phyloP scores from a whole-genome alignment of 1,140 invertebrate genomes.

The Neodiprion pinetum region DNA sequence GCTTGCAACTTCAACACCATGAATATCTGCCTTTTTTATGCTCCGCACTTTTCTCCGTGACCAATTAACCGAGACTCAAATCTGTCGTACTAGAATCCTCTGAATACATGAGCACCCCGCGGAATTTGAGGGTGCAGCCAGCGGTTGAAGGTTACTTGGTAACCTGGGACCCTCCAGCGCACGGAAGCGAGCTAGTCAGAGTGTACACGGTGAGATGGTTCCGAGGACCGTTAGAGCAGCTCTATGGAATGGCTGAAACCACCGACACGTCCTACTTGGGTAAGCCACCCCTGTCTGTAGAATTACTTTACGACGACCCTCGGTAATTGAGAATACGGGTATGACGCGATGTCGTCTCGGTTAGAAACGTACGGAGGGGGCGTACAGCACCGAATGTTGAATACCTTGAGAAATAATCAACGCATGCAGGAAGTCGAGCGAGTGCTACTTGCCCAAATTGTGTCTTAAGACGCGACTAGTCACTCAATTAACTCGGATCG shows the following conservation, averaged over 20 bases:
- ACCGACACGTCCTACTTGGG: conserved; percentile 68
- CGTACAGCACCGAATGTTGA: conserved; percentile 6
- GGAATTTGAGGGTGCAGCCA: conserved; percentile 70
- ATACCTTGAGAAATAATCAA: conserved; percentile 1
- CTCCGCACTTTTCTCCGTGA: too few relatives aligned
- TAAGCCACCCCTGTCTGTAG: conserved; percentile 38
- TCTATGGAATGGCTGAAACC: conserved; percentile 69
- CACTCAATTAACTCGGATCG: too few relatives aligned
- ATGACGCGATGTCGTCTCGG: too few relatives aligned
- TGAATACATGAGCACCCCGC: conserved; percentile 67
- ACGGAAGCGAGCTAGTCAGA: conserved; percentile 65
- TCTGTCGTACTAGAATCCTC: conserved; percentile 30
- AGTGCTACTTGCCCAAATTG: too few relatives aligned
- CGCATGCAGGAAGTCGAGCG: too few relatives aligned
- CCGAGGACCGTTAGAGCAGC: conserved; percentile 64
- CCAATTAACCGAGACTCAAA: too few relatives aligned
- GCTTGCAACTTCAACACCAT: too few relatives aligned
- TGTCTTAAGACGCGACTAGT: too few relatives aligned
- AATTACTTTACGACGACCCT: neutral
- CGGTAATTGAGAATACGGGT: neutral
- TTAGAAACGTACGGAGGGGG: neutral
- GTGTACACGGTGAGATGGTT: conserved; percentile 70
- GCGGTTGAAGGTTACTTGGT: conserved; percentile 72
- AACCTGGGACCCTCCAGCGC: conserved; percentile 74
- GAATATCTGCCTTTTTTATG: too few relatives aligned